Evolutionary conservation across 2,113 vertebrate genomes (phyloP).

Genomic region (Callorhinus ursinus): DNA sequence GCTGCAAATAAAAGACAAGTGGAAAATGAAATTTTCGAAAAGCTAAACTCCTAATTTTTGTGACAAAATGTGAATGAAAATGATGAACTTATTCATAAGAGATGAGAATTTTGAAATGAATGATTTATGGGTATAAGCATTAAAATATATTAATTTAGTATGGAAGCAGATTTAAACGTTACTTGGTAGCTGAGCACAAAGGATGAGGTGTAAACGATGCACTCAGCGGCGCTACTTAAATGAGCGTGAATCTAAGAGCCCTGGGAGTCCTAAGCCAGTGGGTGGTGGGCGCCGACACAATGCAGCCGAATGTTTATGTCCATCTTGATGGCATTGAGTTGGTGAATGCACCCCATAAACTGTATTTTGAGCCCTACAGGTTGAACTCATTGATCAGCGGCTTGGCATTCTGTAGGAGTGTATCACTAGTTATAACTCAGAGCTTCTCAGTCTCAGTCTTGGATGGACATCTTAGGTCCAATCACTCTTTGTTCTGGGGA

Average conservation of each 20-base stretch:
- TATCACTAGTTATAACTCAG: background rate
- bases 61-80: constrained; percentile 70
- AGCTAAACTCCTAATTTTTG: constrained; percentile 71
- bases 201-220: background rate
- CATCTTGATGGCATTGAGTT: background rate
- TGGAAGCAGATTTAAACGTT: background rate
- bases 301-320: fast-evolving
- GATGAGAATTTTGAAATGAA: constrained; percentile 60
- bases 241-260: fast-evolving
- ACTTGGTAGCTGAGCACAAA: background rate
- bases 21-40: constrained; percentile 63
- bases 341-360: background rate
- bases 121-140: constrained; percentile 54
- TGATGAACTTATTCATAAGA: constrained; percentile 74
- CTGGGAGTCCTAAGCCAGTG: fast-evolving
- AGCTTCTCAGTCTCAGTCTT: background rate
- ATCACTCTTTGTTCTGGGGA: background rate
- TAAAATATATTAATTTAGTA: constrained; percentile 57
- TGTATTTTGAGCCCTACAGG: fast-evolving
- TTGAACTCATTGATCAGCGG: fast-evolving
- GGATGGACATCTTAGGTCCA: fast-evolving
- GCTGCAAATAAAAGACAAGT: constrained; percentile 54
- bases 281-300: fast-evolving
- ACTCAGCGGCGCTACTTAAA: fast-evolving
- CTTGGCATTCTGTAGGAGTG: background rate